A percentile compares a stretch with the other conserved stretches of the same genome.
These are phyloP conservation scores for Drosophila burlai DNA, from an alignment of 1,140 invertebrate species.

Conservation along the genomic window DNA sequence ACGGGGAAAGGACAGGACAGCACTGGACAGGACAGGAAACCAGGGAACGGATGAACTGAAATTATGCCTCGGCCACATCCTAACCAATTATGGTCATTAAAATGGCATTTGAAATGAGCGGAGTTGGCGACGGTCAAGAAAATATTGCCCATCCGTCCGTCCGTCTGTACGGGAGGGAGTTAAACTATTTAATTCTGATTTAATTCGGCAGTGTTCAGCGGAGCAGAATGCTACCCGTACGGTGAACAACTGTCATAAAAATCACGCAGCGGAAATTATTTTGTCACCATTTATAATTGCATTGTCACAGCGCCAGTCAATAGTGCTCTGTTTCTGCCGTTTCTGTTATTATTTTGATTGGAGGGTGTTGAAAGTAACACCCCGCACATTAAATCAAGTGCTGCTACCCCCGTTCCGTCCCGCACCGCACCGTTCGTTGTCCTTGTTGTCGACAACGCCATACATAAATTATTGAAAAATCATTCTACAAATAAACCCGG, in stretches of 20 bases:
- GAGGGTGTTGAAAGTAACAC: constrained; percentile 82
- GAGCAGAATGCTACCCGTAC: constrained; percentile 60
- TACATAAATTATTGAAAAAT: constrained; percentile 84
- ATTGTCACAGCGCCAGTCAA: constrained; percentile 76
- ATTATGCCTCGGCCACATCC: constrained; percentile 64
- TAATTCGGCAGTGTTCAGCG: constrained; percentile 61
- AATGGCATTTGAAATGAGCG: constrained; percentile 73
- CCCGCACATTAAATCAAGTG: constrained; percentile 82
- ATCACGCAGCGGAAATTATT: constrained; percentile 84
- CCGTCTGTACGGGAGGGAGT: not conserved
- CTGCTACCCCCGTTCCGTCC: constrained; percentile 10
- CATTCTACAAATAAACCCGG: constrained; percentile 80
- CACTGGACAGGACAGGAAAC: constrained; percentile 55
- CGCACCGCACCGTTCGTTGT: not conserved
- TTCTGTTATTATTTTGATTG: constrained; percentile 74
- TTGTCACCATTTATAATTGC: constrained; percentile 85
- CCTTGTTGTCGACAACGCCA: constrained; percentile 57
- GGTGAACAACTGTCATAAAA: constrained; percentile 83
- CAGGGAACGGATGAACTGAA: constrained; percentile 65
- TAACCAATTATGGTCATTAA: constrained; percentile 79
- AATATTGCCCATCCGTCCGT: not conserved
- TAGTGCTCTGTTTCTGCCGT: constrained; percentile 40
- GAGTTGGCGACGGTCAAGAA: constrained; percentile 3
- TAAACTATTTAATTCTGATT: constrained; percentile 78
- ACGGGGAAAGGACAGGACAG: constrained; percentile 18